Base-by-base conservation (phyloP, 2,888 invertebrate species). In the Acanthopleura granulata region DNA sequence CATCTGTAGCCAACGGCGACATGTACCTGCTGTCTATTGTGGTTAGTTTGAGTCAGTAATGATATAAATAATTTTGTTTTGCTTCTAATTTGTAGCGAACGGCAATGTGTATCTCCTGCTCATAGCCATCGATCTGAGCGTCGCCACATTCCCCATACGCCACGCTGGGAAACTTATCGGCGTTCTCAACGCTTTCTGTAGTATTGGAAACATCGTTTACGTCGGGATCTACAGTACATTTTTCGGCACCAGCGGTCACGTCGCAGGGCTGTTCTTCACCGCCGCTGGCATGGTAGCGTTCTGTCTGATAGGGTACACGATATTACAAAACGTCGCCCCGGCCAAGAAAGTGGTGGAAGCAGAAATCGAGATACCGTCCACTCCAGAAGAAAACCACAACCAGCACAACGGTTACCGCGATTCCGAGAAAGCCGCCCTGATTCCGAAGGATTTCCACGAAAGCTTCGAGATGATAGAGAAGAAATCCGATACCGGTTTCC, bases 151-250 rank as follows among this genome's bases (percentile, higher is more conserved):
- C 14, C 66, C 66, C 4, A 66, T 66, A 27, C 66, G 66, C 6
- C 66, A 66, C 25, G 66, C 66, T 12, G 66, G 66, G 3, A 66
- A 66, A 66, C 66, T 66, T 6, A 66, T 66, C 66, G 66, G 66
- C 16, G 16, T 66, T 27, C 66, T 66, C 16, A 66, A 66, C 66
- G 66, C 66, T 25, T 66, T 66, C 29, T 66, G 66, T 14, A 66
- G 66, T 14, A 66, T 66, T 22, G 66, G 66, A 27, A 66, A 66
- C 29, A 27, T 66, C 16, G 22, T 66, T 15, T 66, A 66, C 66
- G 66, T 66, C 22, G 66, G 66, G 1, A 27, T 66, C 16, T 66
- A 27, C 29, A 66, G 66, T 27, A 27, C 66, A 6, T 66, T 66
- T 66, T 66, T 66, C 29, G 66, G 66, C 22, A 6, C 18, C 16